These are phyloP conservation scores for Australoheros facetus DNA, from an alignment of 2,797 vertebrate genomes.

Conservation along the genomic window DNA sequence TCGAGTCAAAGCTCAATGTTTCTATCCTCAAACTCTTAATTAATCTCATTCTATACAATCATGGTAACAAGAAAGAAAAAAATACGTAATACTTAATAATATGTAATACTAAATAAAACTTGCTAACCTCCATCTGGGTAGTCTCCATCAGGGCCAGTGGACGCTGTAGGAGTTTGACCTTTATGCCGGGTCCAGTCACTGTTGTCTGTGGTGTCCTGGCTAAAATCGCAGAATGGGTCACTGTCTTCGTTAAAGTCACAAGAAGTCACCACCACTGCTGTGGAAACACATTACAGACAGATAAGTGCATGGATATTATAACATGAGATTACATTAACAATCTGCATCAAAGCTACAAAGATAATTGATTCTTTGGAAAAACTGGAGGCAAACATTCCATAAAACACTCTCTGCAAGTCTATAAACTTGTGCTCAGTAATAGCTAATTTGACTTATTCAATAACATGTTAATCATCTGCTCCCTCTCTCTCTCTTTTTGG, in stretches of 20 bases:
- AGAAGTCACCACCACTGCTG: slow-evolving; percentile 67
- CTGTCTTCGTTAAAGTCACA: slow-evolving; percentile 85
- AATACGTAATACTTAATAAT: background rate
- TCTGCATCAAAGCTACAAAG: background rate
- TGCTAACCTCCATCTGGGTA: slow-evolving; percentile 83
- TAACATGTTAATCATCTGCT: too few species aligned
- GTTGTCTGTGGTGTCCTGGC: slow-evolving; percentile 63
- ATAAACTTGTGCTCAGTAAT: too few species aligned
- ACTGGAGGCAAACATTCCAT: background rate
- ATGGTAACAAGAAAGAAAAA: background rate
- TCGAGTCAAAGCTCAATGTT: background rate
- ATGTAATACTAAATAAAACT: background rate
- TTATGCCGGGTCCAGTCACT: slow-evolving; percentile 80
- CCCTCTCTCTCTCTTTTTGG: too few species aligned
- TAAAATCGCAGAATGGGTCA: slow-evolving; percentile 81
- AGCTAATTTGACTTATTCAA: too few species aligned
- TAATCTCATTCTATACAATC: background rate
- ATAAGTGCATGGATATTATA: background rate
- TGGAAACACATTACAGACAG: slow-evolving; percentile 2
- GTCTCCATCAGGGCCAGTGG: slow-evolving; percentile 78
- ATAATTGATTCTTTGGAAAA: background rate
- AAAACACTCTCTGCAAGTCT: background rate
- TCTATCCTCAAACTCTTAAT: background rate
- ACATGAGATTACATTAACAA: background rate
- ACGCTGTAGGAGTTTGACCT: slow-evolving; percentile 59